Percentiles rank a stretch among this genome's conserved stretches.
Evolutionary conservation across 2,113 vertebrate genomes (phyloP).

Genomic region (Peucedramus taeniatus): DNA sequence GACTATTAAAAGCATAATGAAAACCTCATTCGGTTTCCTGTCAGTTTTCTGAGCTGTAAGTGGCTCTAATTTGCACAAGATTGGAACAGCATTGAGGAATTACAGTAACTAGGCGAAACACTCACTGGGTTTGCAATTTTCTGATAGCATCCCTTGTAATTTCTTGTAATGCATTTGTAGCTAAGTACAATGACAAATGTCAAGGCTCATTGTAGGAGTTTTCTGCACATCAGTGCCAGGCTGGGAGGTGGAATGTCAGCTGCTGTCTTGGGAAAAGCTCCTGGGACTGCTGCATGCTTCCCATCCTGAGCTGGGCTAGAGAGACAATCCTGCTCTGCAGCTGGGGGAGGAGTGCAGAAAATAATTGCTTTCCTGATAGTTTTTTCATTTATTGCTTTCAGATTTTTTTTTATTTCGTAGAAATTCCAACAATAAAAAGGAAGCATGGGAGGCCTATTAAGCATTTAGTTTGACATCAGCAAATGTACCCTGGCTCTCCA

Average conservation of each 20-base stretch:
- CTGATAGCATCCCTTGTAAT: constrained; percentile 77
- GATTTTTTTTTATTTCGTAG: background rate
- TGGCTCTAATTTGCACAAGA: constrained; percentile 77
- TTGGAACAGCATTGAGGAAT: constrained; percentile 75
- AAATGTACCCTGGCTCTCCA: background rate
- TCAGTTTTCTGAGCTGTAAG: constrained; percentile 70
- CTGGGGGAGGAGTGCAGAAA: background rate
- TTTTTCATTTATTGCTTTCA: background rate
- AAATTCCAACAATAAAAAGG: background rate
- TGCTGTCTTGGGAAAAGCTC: background rate
- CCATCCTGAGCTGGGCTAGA: background rate
- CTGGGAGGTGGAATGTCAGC: constrained; percentile 27
- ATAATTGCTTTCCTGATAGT: background rate
- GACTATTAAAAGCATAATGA: constrained; percentile 72
- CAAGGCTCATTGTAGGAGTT: constrained; percentile 35
- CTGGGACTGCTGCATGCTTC: background rate
- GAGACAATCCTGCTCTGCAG: background rate
- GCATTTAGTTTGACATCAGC: background rate
- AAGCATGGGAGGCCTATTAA: background rate
- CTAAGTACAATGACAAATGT: constrained; percentile 58
- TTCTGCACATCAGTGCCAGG: background rate
- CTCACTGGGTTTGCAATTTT: constrained; percentile 76
- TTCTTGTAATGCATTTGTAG: constrained; percentile 69
- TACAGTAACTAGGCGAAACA: constrained; percentile 76
- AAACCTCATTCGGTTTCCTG: constrained; percentile 67